These are phyloP conservation scores for Engraulis encrasicolus DNA, from an alignment of 2,113 vertebrate species.

Conservation along the genomic window DNA sequence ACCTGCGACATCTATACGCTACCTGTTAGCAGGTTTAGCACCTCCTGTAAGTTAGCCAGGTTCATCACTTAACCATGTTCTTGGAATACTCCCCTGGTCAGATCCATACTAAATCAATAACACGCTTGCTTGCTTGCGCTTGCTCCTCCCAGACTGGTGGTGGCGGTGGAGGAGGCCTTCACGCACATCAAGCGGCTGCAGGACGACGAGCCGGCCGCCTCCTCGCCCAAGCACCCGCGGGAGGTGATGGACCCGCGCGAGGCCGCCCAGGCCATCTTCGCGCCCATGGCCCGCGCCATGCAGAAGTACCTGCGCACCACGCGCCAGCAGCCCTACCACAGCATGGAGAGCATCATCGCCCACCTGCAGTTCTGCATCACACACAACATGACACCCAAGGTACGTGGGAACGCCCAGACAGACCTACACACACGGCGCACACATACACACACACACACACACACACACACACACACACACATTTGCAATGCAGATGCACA, in stretches of 20 bases:
- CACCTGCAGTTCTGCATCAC: slow-evolving; percentile 98
- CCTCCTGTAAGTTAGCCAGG: too few species aligned
- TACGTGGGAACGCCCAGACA: slow-evolving; percentile 45
- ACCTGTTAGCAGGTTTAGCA: too few species aligned
- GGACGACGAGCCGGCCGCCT: slow-evolving; percentile 79
- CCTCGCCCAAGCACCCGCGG: slow-evolving; percentile 82
- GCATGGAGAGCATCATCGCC: slow-evolving; percentile 98
- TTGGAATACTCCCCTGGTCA: too few species aligned
- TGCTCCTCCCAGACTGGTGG: slow-evolving; percentile 81
- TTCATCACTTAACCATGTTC: too few species aligned
- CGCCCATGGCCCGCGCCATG: slow-evolving; percentile 97
- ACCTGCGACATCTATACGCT: too few species aligned
- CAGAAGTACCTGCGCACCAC: slow-evolving; percentile 96
- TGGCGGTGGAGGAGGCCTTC: slow-evolving; percentile 96
- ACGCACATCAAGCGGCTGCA: slow-evolving; percentile 96
- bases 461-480: too few species aligned
- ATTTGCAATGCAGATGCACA: too few species aligned
- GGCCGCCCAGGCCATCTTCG: slow-evolving; percentile 95
- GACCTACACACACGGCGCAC: too few species aligned
- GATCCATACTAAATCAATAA: too few species aligned
- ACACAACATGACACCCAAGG: slow-evolving; percentile 97
- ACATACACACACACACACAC: too few species aligned
- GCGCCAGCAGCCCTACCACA: slow-evolving; percentile 94
- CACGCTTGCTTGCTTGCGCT: too few species aligned
- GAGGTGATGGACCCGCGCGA: slow-evolving; percentile 96